Evolutionary conservation across 2,797 vertebrate genomes (phyloP).

Genomic region (Pantherophis alleghaniensis): DNA sequence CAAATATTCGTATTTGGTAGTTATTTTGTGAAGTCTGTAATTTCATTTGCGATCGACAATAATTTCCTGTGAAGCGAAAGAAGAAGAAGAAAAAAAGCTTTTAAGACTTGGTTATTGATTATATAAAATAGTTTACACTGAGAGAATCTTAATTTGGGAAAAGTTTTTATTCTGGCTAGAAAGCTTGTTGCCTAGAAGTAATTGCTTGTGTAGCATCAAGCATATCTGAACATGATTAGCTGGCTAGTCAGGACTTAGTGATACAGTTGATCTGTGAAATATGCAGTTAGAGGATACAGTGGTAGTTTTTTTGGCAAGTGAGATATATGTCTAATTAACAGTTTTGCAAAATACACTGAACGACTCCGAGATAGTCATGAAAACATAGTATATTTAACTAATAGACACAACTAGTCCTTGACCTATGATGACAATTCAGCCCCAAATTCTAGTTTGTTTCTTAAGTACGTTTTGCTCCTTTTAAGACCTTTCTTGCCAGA

Average conservation of each 20-base stretch:
- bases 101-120: conserved; percentile 52
- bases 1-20: conserved; percentile 28
- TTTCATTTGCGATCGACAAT: conserved; percentile 64
- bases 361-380: not conserved
- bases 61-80: conserved; percentile 55
- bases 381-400: not conserved
- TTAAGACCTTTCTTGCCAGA: not conserved
- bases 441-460: not conserved
- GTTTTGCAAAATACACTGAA: not conserved
- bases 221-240: not conserved
- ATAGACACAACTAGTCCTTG: not conserved
- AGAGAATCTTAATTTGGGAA: conserved; percentile 37
- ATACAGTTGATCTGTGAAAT: not conserved
- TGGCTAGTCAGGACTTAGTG: not conserved
- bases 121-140: conserved; percentile 64
- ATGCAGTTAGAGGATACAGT: not conserved
- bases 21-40: conserved; percentile 57
- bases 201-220: not conserved
- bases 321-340: not conserved
- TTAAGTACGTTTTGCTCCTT: not conserved
- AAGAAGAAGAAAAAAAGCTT: conserved; percentile 45
- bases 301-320: not conserved
- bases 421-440: not conserved
- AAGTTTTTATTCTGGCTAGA: not conserved
- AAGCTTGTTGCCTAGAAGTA: not conserved